Percentiles rank a stretch among this genome's conserved stretches.
Evolutionary conservation across 2,113 vertebrate genomes (phyloP).

Genomic region (Myrmecophaga tridactyla): DNA sequence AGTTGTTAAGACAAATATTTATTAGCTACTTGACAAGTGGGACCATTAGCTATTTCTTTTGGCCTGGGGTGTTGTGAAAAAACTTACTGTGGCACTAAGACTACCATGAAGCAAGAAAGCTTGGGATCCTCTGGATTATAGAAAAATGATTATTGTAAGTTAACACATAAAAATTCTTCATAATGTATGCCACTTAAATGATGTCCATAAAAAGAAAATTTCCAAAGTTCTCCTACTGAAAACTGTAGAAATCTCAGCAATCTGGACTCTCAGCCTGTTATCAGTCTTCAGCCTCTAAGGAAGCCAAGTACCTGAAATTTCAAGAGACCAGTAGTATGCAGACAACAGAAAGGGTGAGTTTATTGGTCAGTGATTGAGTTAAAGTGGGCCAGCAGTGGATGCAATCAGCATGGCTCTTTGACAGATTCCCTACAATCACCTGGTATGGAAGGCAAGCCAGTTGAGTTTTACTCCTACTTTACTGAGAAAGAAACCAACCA

Average conservation of each 20-base stretch:
- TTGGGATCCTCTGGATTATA: not conserved
- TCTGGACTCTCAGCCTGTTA: not conserved
- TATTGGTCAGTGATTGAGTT: not conserved
- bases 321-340: not conserved
- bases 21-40: not conserved
- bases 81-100: not conserved
- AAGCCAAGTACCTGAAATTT: not conserved
- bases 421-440: not conserved
- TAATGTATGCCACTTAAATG: not conserved
- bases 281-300: not conserved
- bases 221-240: not conserved
- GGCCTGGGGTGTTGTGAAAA: not conserved
- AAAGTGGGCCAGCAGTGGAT: fast-evolving
- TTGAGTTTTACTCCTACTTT: not conserved
- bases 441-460: not conserved
- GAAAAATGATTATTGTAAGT: not conserved
- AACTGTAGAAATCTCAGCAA: not conserved
- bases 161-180: not conserved
- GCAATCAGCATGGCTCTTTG: no score
- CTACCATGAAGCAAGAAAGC: not conserved
- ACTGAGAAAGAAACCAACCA: not conserved
- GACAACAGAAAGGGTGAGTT: no score
- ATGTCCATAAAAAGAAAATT: not conserved
- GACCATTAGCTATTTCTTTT: not conserved
- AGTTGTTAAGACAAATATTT: not conserved